Conservation (phyloP, 2,113 vertebrate genomes). For the Alexandromys fortis region DNA sequence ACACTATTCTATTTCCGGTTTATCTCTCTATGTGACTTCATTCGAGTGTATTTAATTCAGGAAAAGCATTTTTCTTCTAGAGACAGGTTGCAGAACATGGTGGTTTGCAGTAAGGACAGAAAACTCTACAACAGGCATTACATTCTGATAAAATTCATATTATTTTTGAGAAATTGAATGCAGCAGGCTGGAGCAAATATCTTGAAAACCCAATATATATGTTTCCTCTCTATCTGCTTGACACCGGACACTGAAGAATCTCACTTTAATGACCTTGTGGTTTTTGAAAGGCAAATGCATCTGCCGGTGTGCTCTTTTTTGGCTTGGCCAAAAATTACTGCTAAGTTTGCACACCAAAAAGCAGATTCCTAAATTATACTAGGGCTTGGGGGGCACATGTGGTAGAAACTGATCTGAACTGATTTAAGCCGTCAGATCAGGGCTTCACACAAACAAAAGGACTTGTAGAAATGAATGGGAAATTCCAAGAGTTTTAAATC, state of each 20-base stretch:
- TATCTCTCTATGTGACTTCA: not conserved
- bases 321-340: slow-evolving; percentile 54
- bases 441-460: slow-evolving; percentile 75
- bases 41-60: slow-evolving; percentile 21
- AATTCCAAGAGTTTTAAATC: slow-evolving; percentile 83
- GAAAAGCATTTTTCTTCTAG: not conserved
- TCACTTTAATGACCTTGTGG: slow-evolving; percentile 61
- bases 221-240: slow-evolving; percentile 41
- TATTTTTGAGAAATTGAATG: slow-evolving; percentile 70
- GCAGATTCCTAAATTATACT: slow-evolving; percentile 67
- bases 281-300: slow-evolving; percentile 66
- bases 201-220: slow-evolving; percentile 59
- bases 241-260: slow-evolving; percentile 56
- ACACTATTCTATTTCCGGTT: not conserved
- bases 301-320: slow-evolving; percentile 42
- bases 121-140: slow-evolving; percentile 36
- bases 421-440: slow-evolving; percentile 61
- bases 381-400: slow-evolving; percentile 62
- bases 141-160: slow-evolving; percentile 66
- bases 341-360: slow-evolving; percentile 55
- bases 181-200: slow-evolving; percentile 4
- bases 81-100: not conserved
- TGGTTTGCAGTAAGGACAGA: slow-evolving; percentile 31
- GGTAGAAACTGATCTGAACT: slow-evolving; percentile 68
- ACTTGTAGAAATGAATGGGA: slow-evolving; percentile 77